Conservation (phyloP, 2,888 invertebrate genomes). For the Euphydryas editha region DNA sequence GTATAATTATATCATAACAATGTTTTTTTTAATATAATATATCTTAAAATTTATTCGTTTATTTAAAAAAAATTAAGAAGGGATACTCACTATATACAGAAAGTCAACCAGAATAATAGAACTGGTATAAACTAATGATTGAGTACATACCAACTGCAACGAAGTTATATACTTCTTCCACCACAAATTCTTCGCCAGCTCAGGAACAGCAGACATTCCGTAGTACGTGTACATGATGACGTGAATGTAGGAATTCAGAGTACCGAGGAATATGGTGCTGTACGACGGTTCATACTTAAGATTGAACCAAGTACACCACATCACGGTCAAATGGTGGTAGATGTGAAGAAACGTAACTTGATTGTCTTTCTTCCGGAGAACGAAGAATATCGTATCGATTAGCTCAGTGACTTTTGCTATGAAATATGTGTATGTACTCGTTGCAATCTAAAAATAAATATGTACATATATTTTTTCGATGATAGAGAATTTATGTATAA, state of each 20-base stretch:
- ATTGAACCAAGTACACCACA: constrained; percentile 88
- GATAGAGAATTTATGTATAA: not conserved
- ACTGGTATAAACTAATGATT: no score
- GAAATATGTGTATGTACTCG: constrained; percentile 85
- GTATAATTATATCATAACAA: no score
- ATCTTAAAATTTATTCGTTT: no score
- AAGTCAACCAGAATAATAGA: no score
- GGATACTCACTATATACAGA: no score
- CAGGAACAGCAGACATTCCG: constrained; percentile 87
- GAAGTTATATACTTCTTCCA: constrained; percentile 92
- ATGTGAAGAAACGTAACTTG: constrained; percentile 94
- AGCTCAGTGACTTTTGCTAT: constrained; percentile 88
- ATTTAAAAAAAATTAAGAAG: no score
- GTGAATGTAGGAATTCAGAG: constrained; percentile 88
- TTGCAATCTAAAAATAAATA: constrained; percentile 49
- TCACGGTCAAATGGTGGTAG: constrained; percentile 91
- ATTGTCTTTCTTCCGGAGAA: constrained; percentile 88
- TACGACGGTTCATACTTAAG: constrained; percentile 88
- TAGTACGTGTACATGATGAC: constrained; percentile 91
- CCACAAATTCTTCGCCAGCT: constrained; percentile 88
- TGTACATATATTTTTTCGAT: not conserved
- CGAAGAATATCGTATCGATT: constrained; percentile 92
- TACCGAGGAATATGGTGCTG: constrained; percentile 86
- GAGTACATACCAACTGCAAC: constrained; percentile 87
- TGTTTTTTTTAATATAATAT: no score